Conservation (phyloP, 2,797 vertebrate genomes). For the Loriculus beryllinus region DNA sequence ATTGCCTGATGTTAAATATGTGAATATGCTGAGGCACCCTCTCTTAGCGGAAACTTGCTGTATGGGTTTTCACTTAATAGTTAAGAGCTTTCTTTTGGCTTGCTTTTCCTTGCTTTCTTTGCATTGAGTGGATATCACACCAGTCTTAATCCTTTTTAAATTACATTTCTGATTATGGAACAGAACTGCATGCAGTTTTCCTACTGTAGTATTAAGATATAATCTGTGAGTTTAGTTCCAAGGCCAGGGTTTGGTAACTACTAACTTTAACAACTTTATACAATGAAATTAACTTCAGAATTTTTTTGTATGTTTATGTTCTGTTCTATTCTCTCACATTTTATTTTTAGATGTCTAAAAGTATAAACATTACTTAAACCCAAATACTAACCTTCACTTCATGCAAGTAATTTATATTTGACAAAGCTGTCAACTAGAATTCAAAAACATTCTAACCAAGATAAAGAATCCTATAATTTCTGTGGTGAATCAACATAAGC, state of each 20-base stretch:
- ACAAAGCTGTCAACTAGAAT: neutral
- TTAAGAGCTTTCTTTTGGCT: neutral
- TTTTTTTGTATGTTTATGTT: neutral
- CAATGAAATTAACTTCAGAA: slow-evolving; percentile 11
- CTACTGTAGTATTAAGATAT: neutral
- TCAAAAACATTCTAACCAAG: neutral
- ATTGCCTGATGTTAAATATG: neutral
- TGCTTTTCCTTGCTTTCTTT: neutral
- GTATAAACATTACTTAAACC: neutral
- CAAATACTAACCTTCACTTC: neutral
- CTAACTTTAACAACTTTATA: neutral
- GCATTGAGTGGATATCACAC: neutral
- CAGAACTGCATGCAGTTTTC: neutral
- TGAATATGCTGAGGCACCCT: neutral
- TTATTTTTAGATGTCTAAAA: neutral
- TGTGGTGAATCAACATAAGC: neutral
- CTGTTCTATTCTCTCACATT: neutral
- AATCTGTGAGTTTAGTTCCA: neutral
- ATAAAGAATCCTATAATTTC: neutral
- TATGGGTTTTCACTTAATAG: neutral
- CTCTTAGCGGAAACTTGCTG: slow-evolving; percentile 20
- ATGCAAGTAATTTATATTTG: neutral
- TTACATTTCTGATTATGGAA: slow-evolving; percentile 33
- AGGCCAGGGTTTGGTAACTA: neutral
- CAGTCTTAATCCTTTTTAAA: slow-evolving; percentile 48